Base-by-base conservation (phyloP, 2,113 vertebrate species). In the Protomyctophum bolini region DNA sequence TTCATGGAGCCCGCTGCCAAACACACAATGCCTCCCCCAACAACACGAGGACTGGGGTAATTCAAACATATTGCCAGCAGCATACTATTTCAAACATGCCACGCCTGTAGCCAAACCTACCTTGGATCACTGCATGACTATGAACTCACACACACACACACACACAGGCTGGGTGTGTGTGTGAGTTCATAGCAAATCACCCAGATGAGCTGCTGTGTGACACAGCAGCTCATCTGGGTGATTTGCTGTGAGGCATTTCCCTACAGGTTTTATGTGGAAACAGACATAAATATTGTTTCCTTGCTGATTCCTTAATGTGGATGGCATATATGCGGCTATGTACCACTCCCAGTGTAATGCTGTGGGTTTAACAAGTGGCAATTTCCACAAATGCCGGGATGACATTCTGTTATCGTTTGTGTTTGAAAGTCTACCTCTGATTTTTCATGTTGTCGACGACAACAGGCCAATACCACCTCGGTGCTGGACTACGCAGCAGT, bases 21-120 rank as follows among this genome's bases (percentile, higher is more conserved):
- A 70, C 52, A 15, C 75, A 81, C 76, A 72, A 72, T 70, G 67
- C 62, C 63, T 77, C 77, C 61, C 66, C 75, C 60, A 67, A 86
- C 82, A 86, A 75, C 69, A 80, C 74, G 54, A 63, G 71, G 73
- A 59, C 77, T 77, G 71, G 76, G 66, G 66, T 87, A 82, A 87
- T 87, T 87, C 80, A 85, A 79, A 83, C 75, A 79, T 82, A 87
- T 79, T 79, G 80, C 77, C 47, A 58, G 63, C 72, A 68, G 68
- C 64, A 14, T 82, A 61, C 76, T 82, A 74, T 81, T 81, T 85
- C 84, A 76, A 75, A 72, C 73, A 83, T 69, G 79, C 77, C 79
- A 77, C 73, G 73, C 59, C 75, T 66, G 63, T 73, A 79, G 75
- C 77, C 28, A 15, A 80, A 82, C 55, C 58, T 33, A 63, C 66